Evolutionary conservation across 2,113 vertebrate species (phyloP).

Genomic region (Marmota monax): DNA sequence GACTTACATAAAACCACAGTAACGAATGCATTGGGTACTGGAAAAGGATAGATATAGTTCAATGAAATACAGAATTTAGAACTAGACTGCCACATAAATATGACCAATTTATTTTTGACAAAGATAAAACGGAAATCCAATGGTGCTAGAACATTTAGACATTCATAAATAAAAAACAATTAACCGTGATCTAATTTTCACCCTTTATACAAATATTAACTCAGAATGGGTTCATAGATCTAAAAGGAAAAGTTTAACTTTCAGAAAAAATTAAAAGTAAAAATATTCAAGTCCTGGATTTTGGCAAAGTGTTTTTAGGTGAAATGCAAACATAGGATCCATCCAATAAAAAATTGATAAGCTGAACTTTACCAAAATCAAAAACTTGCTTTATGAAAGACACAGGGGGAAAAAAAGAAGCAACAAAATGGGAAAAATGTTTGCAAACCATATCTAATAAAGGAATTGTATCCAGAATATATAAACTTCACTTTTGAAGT

Average conservation of each 20-base stretch:
- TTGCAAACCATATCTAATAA: background rate
- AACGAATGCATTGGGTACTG: background rate
- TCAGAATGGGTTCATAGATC: background rate
- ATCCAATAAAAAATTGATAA: background rate
- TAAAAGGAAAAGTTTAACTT: background rate
- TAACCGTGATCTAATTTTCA: background rate
- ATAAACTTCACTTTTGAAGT: background rate
- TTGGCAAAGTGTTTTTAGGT: background rate
- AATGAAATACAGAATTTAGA: background rate
- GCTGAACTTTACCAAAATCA: background rate
- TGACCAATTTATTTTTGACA: background rate
- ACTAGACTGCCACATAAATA: background rate
- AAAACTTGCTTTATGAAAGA: background rate
- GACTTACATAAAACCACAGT: background rate
- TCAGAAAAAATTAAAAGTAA: background rate
- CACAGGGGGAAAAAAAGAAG: background rate
- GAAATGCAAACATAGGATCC: background rate
- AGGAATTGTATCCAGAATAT: background rate
- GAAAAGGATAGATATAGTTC: background rate
- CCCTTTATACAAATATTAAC: background rate
- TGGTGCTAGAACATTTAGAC: background rate
- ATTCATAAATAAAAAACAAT: background rate
- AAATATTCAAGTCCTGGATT: background rate
- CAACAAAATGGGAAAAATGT: background rate
- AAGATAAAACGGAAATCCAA: background rate